Percentiles rank a stretch among this genome's conserved stretches.
These are phyloP conservation scores for Callospermophilus lateralis DNA, from an alignment of 2,113 vertebrate species.

Conservation along the genomic window DNA sequence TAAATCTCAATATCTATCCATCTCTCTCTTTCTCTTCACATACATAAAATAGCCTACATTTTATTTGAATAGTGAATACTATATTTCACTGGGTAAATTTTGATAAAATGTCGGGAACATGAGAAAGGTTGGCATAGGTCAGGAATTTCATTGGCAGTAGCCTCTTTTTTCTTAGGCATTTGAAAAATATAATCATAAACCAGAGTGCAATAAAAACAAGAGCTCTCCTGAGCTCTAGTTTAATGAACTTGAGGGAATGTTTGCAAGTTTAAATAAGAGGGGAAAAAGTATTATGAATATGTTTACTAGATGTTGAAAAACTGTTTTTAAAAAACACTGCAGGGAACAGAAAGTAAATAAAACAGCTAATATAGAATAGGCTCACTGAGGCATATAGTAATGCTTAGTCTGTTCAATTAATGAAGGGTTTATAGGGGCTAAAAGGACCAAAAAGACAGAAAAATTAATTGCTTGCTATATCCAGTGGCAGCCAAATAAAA, in stretches of 20 bases:
- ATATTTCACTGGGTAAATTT: background rate
- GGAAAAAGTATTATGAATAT: slow-evolving; percentile 52
- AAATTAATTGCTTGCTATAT: slow-evolving; percentile 60
- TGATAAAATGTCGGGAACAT: background rate
- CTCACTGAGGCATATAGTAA: slow-evolving; percentile 52
- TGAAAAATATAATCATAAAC: slow-evolving; percentile 34
- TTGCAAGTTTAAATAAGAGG: slow-evolving; percentile 52
- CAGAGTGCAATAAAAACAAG: background rate
- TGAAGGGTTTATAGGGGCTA: slow-evolving; percentile 38
- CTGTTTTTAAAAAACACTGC: slow-evolving; percentile 36
- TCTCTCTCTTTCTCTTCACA: background rate
- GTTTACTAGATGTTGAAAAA: slow-evolving; percentile 58
- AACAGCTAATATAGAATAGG: slow-evolving; percentile 61
- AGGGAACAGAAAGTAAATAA: slow-evolving; percentile 65
- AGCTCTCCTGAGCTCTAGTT: slow-evolving; percentile 23
- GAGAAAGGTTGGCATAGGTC: background rate
- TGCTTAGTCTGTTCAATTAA: slow-evolving; percentile 62
- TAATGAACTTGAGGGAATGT: slow-evolving; percentile 62
- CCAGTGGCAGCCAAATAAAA: slow-evolving; percentile 18
- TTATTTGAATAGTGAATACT: background rate
- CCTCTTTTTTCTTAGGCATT: background rate
- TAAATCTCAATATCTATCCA: background rate
- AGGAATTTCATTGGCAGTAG: background rate
- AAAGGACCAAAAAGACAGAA: slow-evolving; percentile 62
- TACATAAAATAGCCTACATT: background rate